These are phyloP conservation scores for Recurvirostra avosetta DNA, from an alignment of 2,113 vertebrate genomes.

Conservation along the genomic window DNA sequence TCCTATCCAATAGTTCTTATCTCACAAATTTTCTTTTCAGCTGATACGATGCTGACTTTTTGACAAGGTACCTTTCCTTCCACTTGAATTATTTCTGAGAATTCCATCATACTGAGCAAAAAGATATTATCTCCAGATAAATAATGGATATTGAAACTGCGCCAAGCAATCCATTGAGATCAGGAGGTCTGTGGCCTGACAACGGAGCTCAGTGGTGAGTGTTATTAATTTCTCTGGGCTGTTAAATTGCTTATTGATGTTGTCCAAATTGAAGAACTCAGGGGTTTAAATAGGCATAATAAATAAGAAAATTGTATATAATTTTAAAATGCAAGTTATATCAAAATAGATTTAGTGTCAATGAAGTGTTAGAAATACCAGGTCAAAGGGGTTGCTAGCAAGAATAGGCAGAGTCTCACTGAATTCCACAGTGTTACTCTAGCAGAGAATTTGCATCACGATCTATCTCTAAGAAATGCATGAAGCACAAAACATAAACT, in stretches of 20 bases:
- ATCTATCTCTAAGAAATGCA: background rate
- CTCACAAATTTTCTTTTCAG: background rate
- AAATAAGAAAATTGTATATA: background rate
- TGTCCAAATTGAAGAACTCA: background rate
- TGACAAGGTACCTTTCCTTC: slow-evolving; percentile 18
- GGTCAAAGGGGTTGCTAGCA: background rate
- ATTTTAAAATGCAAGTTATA: background rate
- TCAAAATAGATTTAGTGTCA: background rate
- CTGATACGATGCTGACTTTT: background rate
- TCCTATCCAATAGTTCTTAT: background rate
- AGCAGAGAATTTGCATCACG: background rate
- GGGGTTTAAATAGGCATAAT: background rate
- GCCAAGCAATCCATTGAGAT: background rate
- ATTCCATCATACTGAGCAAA: background rate
- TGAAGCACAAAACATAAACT: background rate
- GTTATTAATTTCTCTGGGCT: slow-evolving; percentile 6
- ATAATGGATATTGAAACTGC: background rate
- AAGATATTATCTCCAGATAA: background rate
- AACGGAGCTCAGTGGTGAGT: background rate
- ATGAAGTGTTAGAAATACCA: background rate
- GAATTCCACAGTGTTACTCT: background rate
- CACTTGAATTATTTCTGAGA: slow-evolving; percentile 30
- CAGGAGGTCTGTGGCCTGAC: background rate
- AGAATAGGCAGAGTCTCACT: background rate
- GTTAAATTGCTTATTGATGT: slow-evolving; percentile 11